phyloP scores from a whole-genome alignment of 2,113 vertebrate species.

The Bubalus kerabau region DNA sequence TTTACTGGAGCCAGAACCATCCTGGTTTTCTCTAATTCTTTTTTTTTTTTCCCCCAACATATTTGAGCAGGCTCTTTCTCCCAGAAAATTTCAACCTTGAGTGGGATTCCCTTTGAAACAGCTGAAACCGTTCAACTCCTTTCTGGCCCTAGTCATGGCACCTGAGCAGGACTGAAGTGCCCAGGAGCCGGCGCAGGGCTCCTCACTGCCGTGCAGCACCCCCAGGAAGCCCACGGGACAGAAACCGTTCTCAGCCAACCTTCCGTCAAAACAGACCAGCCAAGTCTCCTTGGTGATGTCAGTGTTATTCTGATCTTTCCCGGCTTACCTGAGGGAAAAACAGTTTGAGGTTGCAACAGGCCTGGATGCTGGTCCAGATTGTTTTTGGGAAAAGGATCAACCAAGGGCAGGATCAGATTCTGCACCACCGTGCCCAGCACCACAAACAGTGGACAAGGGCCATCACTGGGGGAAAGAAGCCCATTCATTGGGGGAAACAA shows the following conservation, averaged over 20 bases:
- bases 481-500: not conserved
- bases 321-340: not conserved
- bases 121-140: not conserved
- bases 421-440: not conserved
- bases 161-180: not conserved
- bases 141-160: not conserved
- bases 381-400: not conserved
- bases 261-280: not conserved
- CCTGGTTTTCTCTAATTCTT: conserved; percentile 54
- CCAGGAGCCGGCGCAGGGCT: not conserved
- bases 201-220: not conserved
- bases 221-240: not conserved
- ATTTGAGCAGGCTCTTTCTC: not conserved
- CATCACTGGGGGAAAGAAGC: not conserved
- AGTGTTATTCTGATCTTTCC: not conserved
- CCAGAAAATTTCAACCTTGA: conserved; percentile 9
- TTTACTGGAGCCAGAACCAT: conserved; percentile 64
- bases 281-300: not conserved
- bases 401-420: not conserved
- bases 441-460: not conserved
- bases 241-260: not conserved
- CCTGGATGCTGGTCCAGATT: not conserved
- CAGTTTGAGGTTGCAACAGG: not conserved
- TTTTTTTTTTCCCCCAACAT: not conserved
- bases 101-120: not conserved